Evolutionary conservation across 2,888 invertebrate genomes (phyloP).

Genomic region (Lumbricus terrestris): DNA sequence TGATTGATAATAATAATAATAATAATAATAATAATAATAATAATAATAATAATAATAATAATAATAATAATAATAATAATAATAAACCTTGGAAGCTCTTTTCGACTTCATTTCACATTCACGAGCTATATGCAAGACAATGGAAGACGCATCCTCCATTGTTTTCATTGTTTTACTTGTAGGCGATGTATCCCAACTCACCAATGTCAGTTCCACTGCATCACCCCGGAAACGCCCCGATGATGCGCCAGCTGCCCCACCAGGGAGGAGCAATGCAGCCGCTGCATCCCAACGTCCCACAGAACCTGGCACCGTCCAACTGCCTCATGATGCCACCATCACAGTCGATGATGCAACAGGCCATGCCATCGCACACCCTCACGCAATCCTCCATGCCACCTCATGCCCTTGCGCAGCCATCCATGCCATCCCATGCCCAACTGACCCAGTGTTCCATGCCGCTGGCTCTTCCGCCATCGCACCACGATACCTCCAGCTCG

Average conservation of each 20-base stretch:
- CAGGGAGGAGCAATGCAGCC: background rate
- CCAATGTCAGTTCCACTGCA: slow-evolving; percentile 27
- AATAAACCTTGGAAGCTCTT: background rate
- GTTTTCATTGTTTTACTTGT: background rate
- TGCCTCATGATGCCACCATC: background rate
- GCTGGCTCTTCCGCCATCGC: background rate
- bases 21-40: too few species aligned
- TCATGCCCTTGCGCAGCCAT: background rate
- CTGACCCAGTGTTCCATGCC: slow-evolving; percentile 6
- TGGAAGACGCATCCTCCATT: background rate
- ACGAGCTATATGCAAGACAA: background rate
- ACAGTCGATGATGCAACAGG: background rate
- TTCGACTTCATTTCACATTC: background rate
- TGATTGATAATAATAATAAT: too few species aligned
- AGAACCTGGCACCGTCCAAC: background rate
- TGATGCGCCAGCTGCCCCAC: background rate
- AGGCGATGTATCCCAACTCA: slow-evolving; percentile 16
- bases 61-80: background rate
- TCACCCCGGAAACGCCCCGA: slow-evolving; percentile 12
- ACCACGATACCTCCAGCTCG: slow-evolving; percentile 8
- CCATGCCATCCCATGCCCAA: background rate
- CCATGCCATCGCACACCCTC: background rate
- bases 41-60: too few species aligned
- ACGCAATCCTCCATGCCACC: background rate
- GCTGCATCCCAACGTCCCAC: background rate